These are phyloP conservation scores for Idaea biselata DNA, from an alignment of 2,888 invertebrate species.

Conservation along the genomic window DNA sequence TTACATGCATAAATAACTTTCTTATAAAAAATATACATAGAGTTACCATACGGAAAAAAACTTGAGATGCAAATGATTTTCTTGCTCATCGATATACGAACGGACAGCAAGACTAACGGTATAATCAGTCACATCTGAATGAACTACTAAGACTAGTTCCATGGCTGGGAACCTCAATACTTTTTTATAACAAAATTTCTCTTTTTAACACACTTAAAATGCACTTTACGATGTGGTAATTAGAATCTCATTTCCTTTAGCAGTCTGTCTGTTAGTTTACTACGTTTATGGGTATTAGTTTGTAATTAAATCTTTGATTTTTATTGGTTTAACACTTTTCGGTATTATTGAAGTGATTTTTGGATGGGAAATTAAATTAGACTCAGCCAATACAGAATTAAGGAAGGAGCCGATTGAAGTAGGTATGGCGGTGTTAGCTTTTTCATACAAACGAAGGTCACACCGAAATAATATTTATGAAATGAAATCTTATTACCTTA, in stretches of 20 bases:
- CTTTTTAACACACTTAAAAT: conserved; percentile 49
- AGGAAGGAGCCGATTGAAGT: too few relatives aligned
- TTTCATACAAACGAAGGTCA: too few relatives aligned
- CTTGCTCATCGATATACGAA: conserved; percentile 1
- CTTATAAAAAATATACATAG: not conserved
- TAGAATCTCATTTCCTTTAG: not conserved
- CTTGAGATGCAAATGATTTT: not conserved
- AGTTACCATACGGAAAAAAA: not conserved
- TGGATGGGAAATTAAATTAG: too few relatives aligned
- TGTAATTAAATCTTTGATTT: conserved; percentile 1
- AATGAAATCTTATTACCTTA: too few relatives aligned
- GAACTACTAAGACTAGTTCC: conserved; percentile 46
- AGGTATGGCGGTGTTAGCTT: too few relatives aligned
- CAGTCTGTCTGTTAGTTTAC: not conserved
- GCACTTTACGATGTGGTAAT: conserved; percentile 38
- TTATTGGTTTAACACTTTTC: conserved; percentile 25
- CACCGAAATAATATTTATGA: too few relatives aligned
- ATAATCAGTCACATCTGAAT: conserved; percentile 1
- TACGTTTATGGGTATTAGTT: not conserved
- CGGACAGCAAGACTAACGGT: not conserved
- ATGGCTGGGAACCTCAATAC: conserved; percentile 56
- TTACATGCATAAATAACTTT: not conserved
- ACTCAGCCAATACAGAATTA: too few relatives aligned
- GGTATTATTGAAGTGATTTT: not conserved
- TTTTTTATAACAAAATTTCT: conserved; percentile 60